Percentiles rank a stretch among this genome's conserved stretches.
phyloP scores from a whole-genome alignment of 2,113 vertebrate species.

The Planiliza haematocheilus region DNA sequence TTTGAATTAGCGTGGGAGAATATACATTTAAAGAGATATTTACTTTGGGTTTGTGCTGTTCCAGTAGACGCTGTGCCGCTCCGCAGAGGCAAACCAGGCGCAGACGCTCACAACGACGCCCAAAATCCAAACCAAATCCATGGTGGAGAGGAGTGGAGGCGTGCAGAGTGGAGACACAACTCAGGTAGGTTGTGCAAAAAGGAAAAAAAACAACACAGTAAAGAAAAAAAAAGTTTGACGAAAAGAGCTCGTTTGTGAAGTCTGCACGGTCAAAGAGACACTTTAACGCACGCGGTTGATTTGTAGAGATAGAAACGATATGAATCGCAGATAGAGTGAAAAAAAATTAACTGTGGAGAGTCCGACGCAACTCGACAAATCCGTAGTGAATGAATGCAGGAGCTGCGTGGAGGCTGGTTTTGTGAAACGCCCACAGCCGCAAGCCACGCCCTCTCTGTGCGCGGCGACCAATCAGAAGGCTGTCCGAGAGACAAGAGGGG shows the following conservation, averaged over 20 bases:
- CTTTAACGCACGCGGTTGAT: slow-evolving; percentile 9
- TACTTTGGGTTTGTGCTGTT: slow-evolving; percentile 85
- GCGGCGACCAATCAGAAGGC: slow-evolving; percentile 65
- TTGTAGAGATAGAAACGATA: not conserved
- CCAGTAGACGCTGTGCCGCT: slow-evolving; percentile 86
- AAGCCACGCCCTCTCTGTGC: slow-evolving; percentile 32
- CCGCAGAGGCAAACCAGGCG: slow-evolving; percentile 75
- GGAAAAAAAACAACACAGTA: not conserved
- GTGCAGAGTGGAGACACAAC: slow-evolving; percentile 43
- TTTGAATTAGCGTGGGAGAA: not conserved
- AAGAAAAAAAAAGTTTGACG: not conserved
- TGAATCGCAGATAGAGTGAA: not conserved
- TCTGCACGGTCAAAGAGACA: not conserved
- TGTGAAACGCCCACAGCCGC: slow-evolving; percentile 62
- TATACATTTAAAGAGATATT: slow-evolving; percentile 19
- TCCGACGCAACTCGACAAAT: slow-evolving; percentile 32
- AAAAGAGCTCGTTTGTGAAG: slow-evolving; percentile 15
- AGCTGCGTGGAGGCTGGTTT: slow-evolving; percentile 60
- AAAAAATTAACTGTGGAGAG: not conserved
- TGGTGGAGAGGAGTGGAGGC: slow-evolving; percentile 66
- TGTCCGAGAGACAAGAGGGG: slow-evolving; percentile 57
- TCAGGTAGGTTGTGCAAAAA: slow-evolving; percentile 42
- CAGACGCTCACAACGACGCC: slow-evolving; percentile 71
- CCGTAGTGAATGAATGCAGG: slow-evolving; percentile 68
- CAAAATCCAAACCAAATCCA: slow-evolving; percentile 82